Percentiles rank a stretch among this genome's conserved stretches.
Conservation (phyloP, 2,888 invertebrate genomes). For the Oxycera nigricornis region DNA sequence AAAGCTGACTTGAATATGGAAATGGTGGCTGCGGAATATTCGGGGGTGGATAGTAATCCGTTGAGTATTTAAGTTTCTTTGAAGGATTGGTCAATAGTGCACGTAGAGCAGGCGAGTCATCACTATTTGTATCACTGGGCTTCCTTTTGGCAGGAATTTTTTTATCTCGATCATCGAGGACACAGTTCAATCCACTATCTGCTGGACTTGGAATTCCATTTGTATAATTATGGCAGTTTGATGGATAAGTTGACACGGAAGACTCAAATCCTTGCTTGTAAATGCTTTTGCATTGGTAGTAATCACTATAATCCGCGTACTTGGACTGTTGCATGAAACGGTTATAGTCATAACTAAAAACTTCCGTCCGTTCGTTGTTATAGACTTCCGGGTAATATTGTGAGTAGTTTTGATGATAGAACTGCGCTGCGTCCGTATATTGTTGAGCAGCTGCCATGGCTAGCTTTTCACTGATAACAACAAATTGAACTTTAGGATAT, state of each 20-base stretch:
- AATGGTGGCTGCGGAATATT: neutral
- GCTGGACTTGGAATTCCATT: slow-evolving; percentile 29
- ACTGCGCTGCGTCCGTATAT: slow-evolving; percentile 48
- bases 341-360: neutral
- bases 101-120: slow-evolving; percentile 67
- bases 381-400: neutral
- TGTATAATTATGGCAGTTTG: neutral
- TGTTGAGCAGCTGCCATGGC: slow-evolving; percentile 59
- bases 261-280: neutral
- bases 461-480: neutral
- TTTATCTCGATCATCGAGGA: neutral
- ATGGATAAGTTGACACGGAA: neutral
- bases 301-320: slow-evolving; percentile 19
- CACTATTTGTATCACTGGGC: neutral
- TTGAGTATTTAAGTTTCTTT: slow-evolving; percentile 58
- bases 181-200: slow-evolving; percentile 18
- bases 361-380: neutral
- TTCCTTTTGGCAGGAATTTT: slow-evolving; percentile 1
- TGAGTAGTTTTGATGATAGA: slow-evolving; percentile 18
- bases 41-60: slow-evolving; percentile 53
- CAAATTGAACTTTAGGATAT: neutral
- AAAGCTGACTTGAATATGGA: slow-evolving; percentile 47
- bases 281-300: slow-evolving; percentile 1
- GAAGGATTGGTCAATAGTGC: slow-evolving; percentile 65
- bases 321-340: neutral